Base-by-base conservation (phyloP, 2,797 vertebrate species). In the Sebastolobus alascanus region DNA sequence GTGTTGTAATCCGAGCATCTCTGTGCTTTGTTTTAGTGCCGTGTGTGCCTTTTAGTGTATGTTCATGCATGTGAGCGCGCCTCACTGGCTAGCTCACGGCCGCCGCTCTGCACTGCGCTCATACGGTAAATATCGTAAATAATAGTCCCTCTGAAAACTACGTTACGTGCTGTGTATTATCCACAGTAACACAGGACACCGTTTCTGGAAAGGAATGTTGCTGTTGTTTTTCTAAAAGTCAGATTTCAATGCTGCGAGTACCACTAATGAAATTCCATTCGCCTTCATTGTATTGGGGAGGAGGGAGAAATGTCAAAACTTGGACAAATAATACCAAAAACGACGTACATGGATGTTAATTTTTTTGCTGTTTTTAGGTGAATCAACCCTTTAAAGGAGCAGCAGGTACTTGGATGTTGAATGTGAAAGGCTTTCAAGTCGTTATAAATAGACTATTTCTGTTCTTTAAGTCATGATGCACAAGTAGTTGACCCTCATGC, bases 1-100 rank as follows among this genome's bases (percentile, higher is more conserved):
- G 31, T 43, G 0, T 46, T 0, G 0, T 46, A 46, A 46, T 46
- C 0, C 0, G 43, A 0, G 43, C 43, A 46, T 46, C 43, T 46
- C 43, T 6, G 16, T 46, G 16, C 43, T 46, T 46, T 46, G 43
- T 46, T 46, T 46, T 46, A 46, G 43, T 46, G 43, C 43, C 11
- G 37, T 10, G 11, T 10, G 37, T 37, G 37, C 37, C 0, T 37
- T 37, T 37, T 37, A 37, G 37, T 37, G 25, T 25, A 25, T 25
- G 25, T 25, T 25, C 25, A 25, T 25, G 37, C 37, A 37, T 37
- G 37, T 37, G 37, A 37, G 0, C 37, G 11, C 11, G 0, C 37
- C 37, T 10, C 37, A 37, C 37, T 37, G 37, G 37, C 37, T 37
- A 37, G 10, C 37, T 37, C 37, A 37, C 1, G 37, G 37, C 10